Percentiles rank a stretch among this genome's conserved stretches.
Evolutionary conservation across 2,888 invertebrate genomes (phyloP).

Genomic region (Crematogaster levior): DNA sequence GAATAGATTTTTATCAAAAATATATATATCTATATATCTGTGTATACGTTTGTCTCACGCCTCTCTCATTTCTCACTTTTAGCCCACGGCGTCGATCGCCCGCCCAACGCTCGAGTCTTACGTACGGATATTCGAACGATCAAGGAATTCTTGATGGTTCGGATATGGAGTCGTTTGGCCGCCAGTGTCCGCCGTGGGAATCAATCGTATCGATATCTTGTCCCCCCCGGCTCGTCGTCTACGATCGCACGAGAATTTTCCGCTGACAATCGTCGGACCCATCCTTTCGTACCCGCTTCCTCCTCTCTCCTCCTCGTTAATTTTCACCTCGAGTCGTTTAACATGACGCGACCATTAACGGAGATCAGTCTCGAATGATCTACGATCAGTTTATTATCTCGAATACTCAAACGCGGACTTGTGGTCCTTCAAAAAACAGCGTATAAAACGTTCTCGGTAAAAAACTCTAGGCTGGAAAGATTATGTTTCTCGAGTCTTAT

Average conservation of each 20-base stretch:
- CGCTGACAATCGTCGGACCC: not conserved
- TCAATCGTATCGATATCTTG: constrained; percentile 43
- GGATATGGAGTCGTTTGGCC: constrained; percentile 82
- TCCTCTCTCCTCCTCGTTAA: constrained; percentile 3
- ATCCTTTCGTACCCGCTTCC: not conserved
- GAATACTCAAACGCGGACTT: constrained; percentile 25
- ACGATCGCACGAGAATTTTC: constrained; percentile 48
- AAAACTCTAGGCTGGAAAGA: constrained; percentile 67
- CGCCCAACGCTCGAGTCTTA: constrained; percentile 82
- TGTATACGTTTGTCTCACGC: constrained; percentile 43
- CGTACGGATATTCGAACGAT: constrained; percentile 83
- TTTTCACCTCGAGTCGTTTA: constrained; percentile 25
- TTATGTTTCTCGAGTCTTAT: constrained; percentile 80
- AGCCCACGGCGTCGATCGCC: constrained; percentile 62
- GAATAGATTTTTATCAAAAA: constrained; percentile 83
- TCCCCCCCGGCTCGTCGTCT: constrained; percentile 14
- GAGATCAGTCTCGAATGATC: constrained; percentile 66
- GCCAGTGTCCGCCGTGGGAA: constrained; percentile 66
- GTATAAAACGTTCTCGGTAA: constrained; percentile 50
- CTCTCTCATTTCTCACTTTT: constrained; percentile 21
- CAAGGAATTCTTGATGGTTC: constrained; percentile 85
- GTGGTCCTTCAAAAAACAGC: constrained; percentile 48
- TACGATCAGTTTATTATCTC: constrained; percentile 53
- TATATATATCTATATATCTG: constrained; percentile 74
- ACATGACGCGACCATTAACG: constrained; percentile 43